Base-by-base conservation (phyloP, 2,888 invertebrate genomes). In the Pseudococcus viburni region DNA sequence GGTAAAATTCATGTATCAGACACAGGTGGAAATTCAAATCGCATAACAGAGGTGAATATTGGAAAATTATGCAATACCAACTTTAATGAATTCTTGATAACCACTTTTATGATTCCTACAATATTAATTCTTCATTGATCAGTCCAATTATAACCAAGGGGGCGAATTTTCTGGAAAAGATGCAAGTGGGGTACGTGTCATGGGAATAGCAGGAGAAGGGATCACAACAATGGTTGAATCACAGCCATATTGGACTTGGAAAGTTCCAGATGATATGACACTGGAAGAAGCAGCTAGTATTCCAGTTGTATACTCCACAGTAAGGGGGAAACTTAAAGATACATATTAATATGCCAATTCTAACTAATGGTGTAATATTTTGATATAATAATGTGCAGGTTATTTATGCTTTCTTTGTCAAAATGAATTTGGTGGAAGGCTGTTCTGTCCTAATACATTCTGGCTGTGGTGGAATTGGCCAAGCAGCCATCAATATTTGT, bases 391-490 rank as follows among this genome's bases (percentile, higher is more conserved):
- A 48, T 64, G 73, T 83, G 19, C 89, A 93, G 90, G 94, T 93
- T 4, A 94, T 94, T 90, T 94, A 94, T 90, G 94, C 95, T 0
- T 91, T 95, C 17, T 92, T 94, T 87, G 91, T 93, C 19, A 91
- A 93, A 89, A 94, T 94, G 73, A 91, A 92, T 89, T 92, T 94
- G 90, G 91, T 91, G 90, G 91, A 91, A 89, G 93, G 93, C 0
- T 91, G 92, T 86, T 91, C 91, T 42, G 89, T 93, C 51, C 91
- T 94, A 0, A 93, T 94, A 86, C 94, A 94, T 90, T 93, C 94
- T 1, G 94, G 94, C 3, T 94, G 94, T 89, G 96, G 96, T 33
- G 95, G 95, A 33, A 94, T 96, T 12, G 96, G 96, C 0, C 94
- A 95, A 91, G 95, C 68, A 22, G 68, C 68, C 11, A 68, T 68